Conservation (phyloP, 1,140 invertebrate species). For the Scaptomyza hsui region DNA sequence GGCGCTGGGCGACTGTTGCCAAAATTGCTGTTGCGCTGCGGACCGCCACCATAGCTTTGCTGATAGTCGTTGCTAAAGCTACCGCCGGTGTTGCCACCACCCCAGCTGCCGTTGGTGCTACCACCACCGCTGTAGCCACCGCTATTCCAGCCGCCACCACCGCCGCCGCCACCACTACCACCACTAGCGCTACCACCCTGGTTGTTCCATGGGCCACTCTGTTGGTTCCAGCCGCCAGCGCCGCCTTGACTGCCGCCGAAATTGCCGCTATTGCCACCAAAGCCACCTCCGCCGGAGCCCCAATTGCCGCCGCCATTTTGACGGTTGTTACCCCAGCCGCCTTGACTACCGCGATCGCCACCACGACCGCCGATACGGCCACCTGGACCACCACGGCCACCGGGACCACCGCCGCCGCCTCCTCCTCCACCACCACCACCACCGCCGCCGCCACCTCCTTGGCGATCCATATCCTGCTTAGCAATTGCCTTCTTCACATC, state of each 20-base stretch:
- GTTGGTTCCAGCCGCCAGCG: slow-evolving; percentile 73
- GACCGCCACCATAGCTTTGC: slow-evolving; percentile 89
- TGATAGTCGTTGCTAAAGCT: slow-evolving; percentile 91
- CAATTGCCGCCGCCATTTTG: slow-evolving; percentile 84
- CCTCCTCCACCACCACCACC: slow-evolving; percentile 46
- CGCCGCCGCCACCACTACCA: slow-evolving; percentile 59
- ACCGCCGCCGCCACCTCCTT: slow-evolving; percentile 70
- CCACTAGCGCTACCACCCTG: slow-evolving; percentile 71
- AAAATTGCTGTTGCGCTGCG: slow-evolving; percentile 87
- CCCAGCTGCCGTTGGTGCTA: slow-evolving; percentile 51
- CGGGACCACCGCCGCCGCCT: slow-evolving; percentile 61
- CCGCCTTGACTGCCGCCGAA: slow-evolving; percentile 60
- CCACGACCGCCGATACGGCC: slow-evolving; percentile 55
- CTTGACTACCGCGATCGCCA: slow-evolving; percentile 66
- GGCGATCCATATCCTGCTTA: slow-evolving; percentile 88
- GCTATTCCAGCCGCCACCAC: slow-evolving; percentile 83
- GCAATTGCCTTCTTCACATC: slow-evolving; percentile 93
- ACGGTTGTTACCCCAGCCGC: slow-evolving; percentile 70
- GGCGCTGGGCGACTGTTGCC: slow-evolving; percentile 87
- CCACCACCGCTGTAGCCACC: slow-evolving; percentile 55
- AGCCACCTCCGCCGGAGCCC: slow-evolving; percentile 84
- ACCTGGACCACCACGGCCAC: slow-evolving; percentile 56
- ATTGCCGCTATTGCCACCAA: slow-evolving; percentile 75
- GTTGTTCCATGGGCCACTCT: slow-evolving; percentile 71
- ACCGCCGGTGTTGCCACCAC: slow-evolving; percentile 86